A percentile compares a stretch with the other conserved stretches of the same genome.
Conservation (phyloP, 1,140 invertebrate species). For the Aphidius ervi region DNA sequence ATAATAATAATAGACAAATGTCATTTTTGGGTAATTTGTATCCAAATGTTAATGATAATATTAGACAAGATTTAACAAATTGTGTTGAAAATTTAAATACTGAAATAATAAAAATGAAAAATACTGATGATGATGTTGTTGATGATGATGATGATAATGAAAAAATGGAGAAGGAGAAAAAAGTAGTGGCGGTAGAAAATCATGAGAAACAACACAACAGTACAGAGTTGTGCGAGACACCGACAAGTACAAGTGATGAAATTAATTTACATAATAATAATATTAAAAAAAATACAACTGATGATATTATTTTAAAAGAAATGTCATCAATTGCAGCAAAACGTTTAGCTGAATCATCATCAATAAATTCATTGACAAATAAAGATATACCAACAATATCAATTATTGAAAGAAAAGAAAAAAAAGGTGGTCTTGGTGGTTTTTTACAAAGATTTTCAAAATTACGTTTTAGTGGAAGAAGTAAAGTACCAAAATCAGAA, state of each 20-base stretch:
- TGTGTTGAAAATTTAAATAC: slow-evolving; percentile 7
- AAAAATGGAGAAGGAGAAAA: slow-evolving; percentile 28
- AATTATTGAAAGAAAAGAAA: slow-evolving; percentile 35
- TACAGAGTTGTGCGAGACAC: slow-evolving; percentile 19
- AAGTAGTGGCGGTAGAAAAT: slow-evolving; percentile 24
- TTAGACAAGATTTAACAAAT: background rate
- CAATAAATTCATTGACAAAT: slow-evolving; percentile 7
- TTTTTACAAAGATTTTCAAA: slow-evolving; percentile 56
- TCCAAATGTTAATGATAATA: slow-evolving; percentile 16
- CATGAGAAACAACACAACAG: slow-evolving; percentile 14
- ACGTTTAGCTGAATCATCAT: slow-evolving; percentile 38
- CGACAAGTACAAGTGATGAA: slow-evolving; percentile 20
- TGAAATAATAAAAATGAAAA: slow-evolving; percentile 3
- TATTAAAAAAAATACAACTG: slow-evolving; percentile 23
- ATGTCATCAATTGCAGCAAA: slow-evolving; percentile 46
- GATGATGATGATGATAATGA: slow-evolving; percentile 16
- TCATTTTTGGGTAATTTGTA: slow-evolving; percentile 21
- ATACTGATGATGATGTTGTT: background rate
- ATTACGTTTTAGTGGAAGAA: slow-evolving; percentile 50
- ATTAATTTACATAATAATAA: background rate
- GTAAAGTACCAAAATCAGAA: slow-evolving; percentile 47
- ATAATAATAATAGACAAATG: slow-evolving; percentile 2
- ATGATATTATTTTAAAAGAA: slow-evolving; percentile 22
- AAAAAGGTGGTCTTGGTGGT: slow-evolving; percentile 49
- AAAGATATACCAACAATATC: slow-evolving; percentile 1